These are phyloP conservation scores for Podotricha telesiphe DNA, from an alignment of 2,888 invertebrate species.

Conservation along the genomic window DNA sequence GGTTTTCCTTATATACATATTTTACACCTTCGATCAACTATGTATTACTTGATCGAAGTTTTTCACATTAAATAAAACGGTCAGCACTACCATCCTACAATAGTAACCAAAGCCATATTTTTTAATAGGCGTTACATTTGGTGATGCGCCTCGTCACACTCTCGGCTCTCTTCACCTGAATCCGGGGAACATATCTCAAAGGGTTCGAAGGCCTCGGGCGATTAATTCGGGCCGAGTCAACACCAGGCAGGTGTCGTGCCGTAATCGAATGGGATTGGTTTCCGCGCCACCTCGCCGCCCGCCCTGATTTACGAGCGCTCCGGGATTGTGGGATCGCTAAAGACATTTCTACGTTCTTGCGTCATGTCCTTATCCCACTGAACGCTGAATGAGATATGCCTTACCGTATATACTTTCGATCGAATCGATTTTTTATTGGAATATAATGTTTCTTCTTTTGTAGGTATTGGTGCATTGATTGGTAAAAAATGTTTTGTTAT, in stretches of 20 bases:
- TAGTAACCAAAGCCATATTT: background rate
- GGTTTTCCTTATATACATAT: too few relatives aligned
- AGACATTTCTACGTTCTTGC: conserved; percentile 22
- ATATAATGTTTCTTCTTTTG: too few relatives aligned
- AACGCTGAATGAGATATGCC: background rate
- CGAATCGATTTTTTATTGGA: too few relatives aligned
- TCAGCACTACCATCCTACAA: background rate
- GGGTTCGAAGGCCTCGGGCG: conserved; percentile 37
- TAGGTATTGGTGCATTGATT: too few relatives aligned
- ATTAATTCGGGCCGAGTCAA: conserved; percentile 48
- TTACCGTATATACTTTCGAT: background rate
- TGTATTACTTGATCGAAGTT: too few relatives aligned
- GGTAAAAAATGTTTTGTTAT: too few relatives aligned
- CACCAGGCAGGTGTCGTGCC: conserved; percentile 47
- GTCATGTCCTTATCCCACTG: background rate
- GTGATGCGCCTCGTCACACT: background rate
- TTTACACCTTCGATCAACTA: too few relatives aligned
- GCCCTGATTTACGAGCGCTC: conserved; percentile 54
- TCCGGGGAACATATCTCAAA: conserved; percentile 30
- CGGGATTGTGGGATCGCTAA: conserved; percentile 30
- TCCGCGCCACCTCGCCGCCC: conserved; percentile 46
- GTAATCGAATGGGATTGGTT: conserved; percentile 60
- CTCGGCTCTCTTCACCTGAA: background rate
- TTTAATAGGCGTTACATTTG: background rate
- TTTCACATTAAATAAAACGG: background rate